Evolutionary conservation across 1,140 invertebrate species (phyloP), one percentile per base, ranked within the genome.

Genomic region (Pseudomyrmex cubaensis): DNA sequence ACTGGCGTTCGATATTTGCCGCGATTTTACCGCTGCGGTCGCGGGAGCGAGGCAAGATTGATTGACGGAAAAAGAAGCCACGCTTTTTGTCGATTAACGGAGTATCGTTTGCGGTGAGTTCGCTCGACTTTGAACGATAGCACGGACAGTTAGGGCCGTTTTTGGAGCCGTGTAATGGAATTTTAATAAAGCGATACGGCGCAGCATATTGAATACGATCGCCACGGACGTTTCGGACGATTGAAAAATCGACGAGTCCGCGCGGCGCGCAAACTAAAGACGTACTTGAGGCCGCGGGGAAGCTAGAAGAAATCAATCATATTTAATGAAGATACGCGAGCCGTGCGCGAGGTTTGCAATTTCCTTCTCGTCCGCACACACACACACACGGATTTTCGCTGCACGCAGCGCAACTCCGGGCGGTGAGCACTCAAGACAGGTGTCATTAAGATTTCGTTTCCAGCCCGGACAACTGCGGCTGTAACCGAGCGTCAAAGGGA

Each of bases 401-500:
- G 70, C 69, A 75, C 57, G 82, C 77, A 70, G 85, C 48, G 85
- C 66, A 69, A 82, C 72, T 57, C 17, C 20, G 63, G 48, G 67
- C 59, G 54, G 25, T 35, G 12, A 73, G 59, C 83, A 56, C 62
- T 85, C 85, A 54, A 74, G 85, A 90, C 83, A 89, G 78, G 87
- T 89, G 89, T 87, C 85, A 86, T 90, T 89, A 90, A 85, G 85
- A 86, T 89, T 90, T 90, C 85, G 80, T 85, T 90, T 87, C 57
- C 80, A 67, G 57, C 70, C 59, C 62, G 85, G 50, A 73, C 70
- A 80, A 85, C 25, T 75, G 62, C 82, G 75, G 66, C 48, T 50
- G 82, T 84, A 69, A 72, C 56, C 61, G 82, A 48, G 80, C 82
- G 73, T 82, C 80, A 74, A 25, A 63, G 66, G 72, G 72, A 76